Evolutionary conservation across 2,113 vertebrate species (phyloP).

Genomic region (Tychaedon coryphoeus): DNA sequence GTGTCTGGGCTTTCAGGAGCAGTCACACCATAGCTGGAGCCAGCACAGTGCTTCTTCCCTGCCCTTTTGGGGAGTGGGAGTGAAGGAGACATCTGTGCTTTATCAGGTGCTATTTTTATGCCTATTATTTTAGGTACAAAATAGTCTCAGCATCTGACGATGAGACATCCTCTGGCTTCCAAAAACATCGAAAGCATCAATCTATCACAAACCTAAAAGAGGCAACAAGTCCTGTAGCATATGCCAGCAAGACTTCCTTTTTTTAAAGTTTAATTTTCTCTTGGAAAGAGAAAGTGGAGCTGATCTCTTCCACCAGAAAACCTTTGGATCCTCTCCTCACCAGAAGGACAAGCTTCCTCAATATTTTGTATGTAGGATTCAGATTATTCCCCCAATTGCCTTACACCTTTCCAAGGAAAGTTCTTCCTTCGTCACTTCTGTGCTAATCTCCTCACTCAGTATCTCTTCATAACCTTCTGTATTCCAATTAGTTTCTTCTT

Average conservation of each 20-base stretch:
- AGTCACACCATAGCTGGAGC: neutral
- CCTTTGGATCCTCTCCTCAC: neutral
- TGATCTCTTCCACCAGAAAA: neutral
- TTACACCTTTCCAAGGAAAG: neutral
- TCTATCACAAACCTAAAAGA: neutral
- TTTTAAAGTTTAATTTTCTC: neutral
- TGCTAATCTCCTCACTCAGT: neutral
- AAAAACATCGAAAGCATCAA: neutral
- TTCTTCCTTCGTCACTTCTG: neutral
- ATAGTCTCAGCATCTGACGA: slow-evolving; percentile 23
- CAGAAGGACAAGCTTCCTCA: neutral
- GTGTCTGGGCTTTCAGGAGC: neutral
- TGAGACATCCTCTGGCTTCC: slow-evolving; percentile 10
- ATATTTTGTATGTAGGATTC: neutral
- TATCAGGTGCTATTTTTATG: slow-evolving; percentile 26
- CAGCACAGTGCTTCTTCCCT: neutral
- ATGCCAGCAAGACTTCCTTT: neutral
- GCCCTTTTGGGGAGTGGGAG: neutral
- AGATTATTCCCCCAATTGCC: neutral
- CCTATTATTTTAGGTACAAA: slow-evolving; percentile 34
- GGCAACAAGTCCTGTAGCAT: neutral
- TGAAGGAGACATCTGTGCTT: neutral
- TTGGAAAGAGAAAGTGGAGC: neutral
- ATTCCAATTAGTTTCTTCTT: neutral
- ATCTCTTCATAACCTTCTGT: neutral